Evolutionary conservation across 2,888 invertebrate species (phyloP).

Genomic region (Ectemnius lituratus): DNA sequence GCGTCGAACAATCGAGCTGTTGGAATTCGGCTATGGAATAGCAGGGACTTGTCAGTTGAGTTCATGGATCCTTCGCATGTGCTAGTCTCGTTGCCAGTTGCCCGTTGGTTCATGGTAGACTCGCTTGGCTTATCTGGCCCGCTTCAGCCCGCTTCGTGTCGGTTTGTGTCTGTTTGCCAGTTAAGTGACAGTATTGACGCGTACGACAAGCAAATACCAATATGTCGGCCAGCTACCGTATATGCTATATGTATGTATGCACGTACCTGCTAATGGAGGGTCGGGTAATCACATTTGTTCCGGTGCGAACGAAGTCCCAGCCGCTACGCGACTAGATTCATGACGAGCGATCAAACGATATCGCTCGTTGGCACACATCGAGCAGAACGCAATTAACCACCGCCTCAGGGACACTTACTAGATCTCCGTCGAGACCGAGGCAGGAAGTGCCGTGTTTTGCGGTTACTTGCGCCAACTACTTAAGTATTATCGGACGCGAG

Average conservation of each 20-base stretch:
- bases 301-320: background rate
- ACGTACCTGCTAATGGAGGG: constrained; percentile 42
- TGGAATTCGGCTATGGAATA: too few species aligned
- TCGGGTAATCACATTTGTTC: constrained; percentile 54
- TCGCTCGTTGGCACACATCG: constrained; percentile 16
- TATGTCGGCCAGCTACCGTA: constrained; percentile 50
- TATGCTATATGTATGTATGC: constrained; percentile 16
- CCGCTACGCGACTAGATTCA: constrained; percentile 4
- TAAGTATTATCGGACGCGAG: constrained; percentile 12
- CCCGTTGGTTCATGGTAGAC: background rate
- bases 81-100: background rate
- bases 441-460: background rate
- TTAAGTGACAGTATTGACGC: constrained; percentile 66
- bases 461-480: constrained; percentile 10
- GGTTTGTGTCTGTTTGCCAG: constrained; percentile 66
- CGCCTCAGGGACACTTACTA: background rate
- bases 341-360: background rate
- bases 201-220: constrained; percentile 65
- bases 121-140: constrained; percentile 21
- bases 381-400: constrained; percentile 22
- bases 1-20: background rate
- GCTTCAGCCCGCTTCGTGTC: constrained; percentile 55
- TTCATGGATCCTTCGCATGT: background rate
- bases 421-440: background rate
- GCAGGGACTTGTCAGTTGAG: constrained; percentile 20